Base-by-base conservation (phyloP, 2,113 vertebrate species). In the Rousettus leschenaultii region DNA sequence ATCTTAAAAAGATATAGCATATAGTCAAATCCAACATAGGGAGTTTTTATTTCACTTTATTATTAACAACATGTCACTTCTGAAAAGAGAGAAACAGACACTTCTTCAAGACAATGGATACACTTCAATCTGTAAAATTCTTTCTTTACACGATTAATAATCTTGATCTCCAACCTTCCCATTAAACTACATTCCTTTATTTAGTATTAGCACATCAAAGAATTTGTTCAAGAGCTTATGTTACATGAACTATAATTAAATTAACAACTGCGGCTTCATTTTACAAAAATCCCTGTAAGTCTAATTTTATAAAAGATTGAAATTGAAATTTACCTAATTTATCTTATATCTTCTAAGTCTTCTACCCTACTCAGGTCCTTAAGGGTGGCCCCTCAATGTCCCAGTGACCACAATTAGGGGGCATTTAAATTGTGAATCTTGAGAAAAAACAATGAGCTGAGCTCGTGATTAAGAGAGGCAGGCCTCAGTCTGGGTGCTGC, bases 271-370 rank as follows among this genome's bases (percentile, higher is more conserved):
- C 63, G 74, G 26, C 96, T 94, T 94, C 55, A 71, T 77, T 89
- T 66, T 48, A 88, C 1, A 97, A 82, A 89, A 95, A 96, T 55
- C 6, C 26, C 12, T 38, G 10, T 40, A 14, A 66, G 21, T 35
- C 53, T 0, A 59, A 83, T 71, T 89, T 77, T 86, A 7, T 77
- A 73, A 74, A 89, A 94, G 55, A 89, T 0, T 91, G 33, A 86
- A 89, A 92, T 86, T 79, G 33, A 86, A 89, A 92, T 86, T 74
- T 96, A 95, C 18, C 19, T 48, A 90, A 77, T 93, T 91, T 94
- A 95, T 40, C 59, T 53, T 94, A 89, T 35, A 66, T n/a, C 33
- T 92, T 83, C 30, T 93, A 93, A 94, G 10, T 33, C 21, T 91
- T 89, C 86, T 82, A 57, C 9, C 53, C 48, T 83, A 65, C 63